Percentiles rank a stretch among this genome's conserved stretches.
These are phyloP conservation scores for Daubentonia madagascariensis DNA, from an alignment of 2,113 vertebrate species.

Conservation along the genomic window DNA sequence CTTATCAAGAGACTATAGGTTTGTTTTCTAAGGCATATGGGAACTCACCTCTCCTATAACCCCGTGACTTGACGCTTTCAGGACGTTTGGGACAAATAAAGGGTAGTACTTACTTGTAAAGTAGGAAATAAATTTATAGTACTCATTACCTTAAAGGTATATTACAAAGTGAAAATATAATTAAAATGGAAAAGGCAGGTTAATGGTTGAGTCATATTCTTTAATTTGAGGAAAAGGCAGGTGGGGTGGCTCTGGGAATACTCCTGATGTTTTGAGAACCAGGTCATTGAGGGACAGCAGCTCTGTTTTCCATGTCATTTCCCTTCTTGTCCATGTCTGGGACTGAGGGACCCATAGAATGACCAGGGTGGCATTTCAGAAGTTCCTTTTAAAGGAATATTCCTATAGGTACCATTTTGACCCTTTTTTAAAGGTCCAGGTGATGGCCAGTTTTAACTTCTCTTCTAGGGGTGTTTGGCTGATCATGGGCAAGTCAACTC, in stretches of 20 bases:
- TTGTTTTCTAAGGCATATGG: background rate
- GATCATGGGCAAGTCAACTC: background rate
- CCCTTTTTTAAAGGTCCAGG: background rate
- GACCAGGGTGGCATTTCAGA: background rate
- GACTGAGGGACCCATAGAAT: background rate
- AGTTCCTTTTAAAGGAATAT: background rate
- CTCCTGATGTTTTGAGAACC: background rate
- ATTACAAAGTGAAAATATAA: background rate
- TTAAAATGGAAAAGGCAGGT: background rate
- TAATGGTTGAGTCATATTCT: background rate
- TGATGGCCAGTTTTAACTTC: background rate
- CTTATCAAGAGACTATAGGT: background rate
- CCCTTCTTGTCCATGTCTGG: background rate
- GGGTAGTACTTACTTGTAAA: background rate
- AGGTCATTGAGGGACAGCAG: background rate
- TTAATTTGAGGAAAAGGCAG: background rate
- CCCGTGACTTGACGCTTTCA: background rate
- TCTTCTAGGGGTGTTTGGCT: background rate
- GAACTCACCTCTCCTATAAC: background rate
- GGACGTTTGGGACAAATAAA: background rate
- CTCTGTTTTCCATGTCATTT: background rate
- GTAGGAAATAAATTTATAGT: background rate
- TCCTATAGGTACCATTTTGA: background rate
- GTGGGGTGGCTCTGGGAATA: background rate
- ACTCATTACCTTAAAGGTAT: background rate